A percentile compares a stretch with the other conserved stretches of the same genome.
These are phyloP conservation scores for Pampusana beccarii DNA, from an alignment of 2,113 vertebrate genomes.

Conservation along the genomic window DNA sequence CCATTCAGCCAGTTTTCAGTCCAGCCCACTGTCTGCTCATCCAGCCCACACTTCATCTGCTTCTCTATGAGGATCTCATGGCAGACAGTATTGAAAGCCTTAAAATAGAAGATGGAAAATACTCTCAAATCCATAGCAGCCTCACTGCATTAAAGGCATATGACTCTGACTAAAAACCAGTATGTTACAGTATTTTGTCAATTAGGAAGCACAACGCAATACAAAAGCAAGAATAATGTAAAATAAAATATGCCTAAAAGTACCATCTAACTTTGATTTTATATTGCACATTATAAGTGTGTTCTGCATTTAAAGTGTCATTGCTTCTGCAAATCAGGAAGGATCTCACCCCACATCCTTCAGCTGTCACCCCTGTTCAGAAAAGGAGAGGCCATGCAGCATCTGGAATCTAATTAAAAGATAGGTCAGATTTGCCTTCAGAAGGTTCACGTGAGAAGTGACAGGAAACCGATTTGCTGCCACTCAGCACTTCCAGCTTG, in stretches of 20 bases:
- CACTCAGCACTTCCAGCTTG: not conserved
- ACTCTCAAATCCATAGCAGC: not conserved
- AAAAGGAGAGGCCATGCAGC: not conserved
- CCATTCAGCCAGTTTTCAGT: not conserved
- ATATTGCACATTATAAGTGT: not conserved
- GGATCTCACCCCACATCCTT: not conserved
- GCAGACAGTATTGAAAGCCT: not conserved
- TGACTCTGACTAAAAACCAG: not conserved
- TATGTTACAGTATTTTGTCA: not conserved
- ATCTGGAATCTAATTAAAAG: conserved; percentile 25
- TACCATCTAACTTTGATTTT: not conserved
- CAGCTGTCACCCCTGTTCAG: not conserved
- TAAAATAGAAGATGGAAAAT: not conserved
- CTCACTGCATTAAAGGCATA: not conserved
- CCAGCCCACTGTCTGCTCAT: not conserved
- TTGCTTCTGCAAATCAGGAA: not conserved
- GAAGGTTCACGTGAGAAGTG: not conserved
- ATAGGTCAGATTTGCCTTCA: not conserved
- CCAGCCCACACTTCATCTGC: not conserved
- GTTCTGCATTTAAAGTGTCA: not conserved
- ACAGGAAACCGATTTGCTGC: not conserved
- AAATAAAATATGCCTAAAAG: not conserved
- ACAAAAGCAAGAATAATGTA: not conserved
- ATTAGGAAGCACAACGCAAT: not conserved
- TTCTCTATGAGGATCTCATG: not conserved